Base-by-base conservation (phyloP, 2,113 vertebrate genomes). In the Centropristis striata region DNA sequence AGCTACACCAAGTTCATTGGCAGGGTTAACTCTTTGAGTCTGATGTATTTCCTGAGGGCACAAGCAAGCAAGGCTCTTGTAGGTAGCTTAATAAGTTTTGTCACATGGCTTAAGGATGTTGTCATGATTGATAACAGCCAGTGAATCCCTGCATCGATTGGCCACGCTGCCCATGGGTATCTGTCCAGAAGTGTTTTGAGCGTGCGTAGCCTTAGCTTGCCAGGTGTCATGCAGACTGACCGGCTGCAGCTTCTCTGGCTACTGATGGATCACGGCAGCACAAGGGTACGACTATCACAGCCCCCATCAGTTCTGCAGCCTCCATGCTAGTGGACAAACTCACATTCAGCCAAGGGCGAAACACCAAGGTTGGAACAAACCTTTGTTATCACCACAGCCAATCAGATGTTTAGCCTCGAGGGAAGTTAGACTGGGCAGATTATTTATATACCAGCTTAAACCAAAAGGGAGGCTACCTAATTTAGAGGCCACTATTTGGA, bases 71-170 rank as follows among this genome's bases (percentile, higher is more conserved):
- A 78, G 78, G 71, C 80, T 82, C 81, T 69, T 79, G 72, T 71
- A 78, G 76, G 71, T 83, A 85, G 73, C 79, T 76, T 92, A 89
- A 93, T 88, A 83, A 46, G 47, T 81, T 88, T 86, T 91, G 85
- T 91, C 87, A 92, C 80, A 84, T 78, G 72, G 70, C 88, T 90
- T 86, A 74, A 88, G 87, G 91, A 88, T 80, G 80, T 88, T 89
- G 85, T 89, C 78, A 68, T 92, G 92, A 93, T 91, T 92, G 89
- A 93, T 94, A 89, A 90, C 81, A 71, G 64, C 67, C 79, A 70
- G 70, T 67, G 87, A 86, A 90, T 89, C 89, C 54, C 67, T 47
- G 75, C 83, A 90, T 93, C 78, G 87, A 92, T 92, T 64, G 72
- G 74, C 86, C 46, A 25, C 12, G 37, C 61, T 23, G 75, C 64